Evolutionary conservation across 2,797 vertebrate genomes (phyloP), one percentile per base, ranked within the genome.

Genomic region (Brachyrhaphis roseni): DNA sequence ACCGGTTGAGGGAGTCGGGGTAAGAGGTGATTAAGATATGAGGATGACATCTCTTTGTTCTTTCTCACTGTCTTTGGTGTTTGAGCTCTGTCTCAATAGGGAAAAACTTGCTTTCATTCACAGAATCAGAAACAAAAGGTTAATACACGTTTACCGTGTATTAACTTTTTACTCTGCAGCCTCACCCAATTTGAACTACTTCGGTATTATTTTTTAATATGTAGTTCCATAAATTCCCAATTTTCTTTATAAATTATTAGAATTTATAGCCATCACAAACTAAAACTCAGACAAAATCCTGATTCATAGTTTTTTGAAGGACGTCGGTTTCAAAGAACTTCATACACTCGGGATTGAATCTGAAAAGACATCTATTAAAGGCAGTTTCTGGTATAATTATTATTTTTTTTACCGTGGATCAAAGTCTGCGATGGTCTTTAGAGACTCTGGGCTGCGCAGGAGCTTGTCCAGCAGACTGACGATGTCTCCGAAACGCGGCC

Each of bases 381-480:
- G 57, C 55, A 11, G 26, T 78, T 31, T 28, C 28, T 46, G 39
- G 34, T 45, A 41, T 41, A 3, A 23, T 47, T 46, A 16, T 23
- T 3, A 8, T 23, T 51, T 23, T 2, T 23, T 51, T 87, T 91
- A 99, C 98, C 97, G 96, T 45, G 98, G 98, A 92, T 99, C 98
- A 0, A 99, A 99, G 87, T 99, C 98, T 0, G 98, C 98, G 47
- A 99, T 92, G 0, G 97, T 93, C 95, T 97, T 98, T 81, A 99
- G 96, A 47, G 98, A 98, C 0, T 99, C 98, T 0, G 98, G 98
- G 78, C 97, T 97, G 0, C 97, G 96, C 90, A 99, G 95, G 73
- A 99, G 96, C 86, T 99, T 99, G 95, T 99, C 98, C 23, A 99
- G 93, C 91, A 99, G 96, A 91, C 97, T 98, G 89, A 99, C 97